Percentiles rank a stretch among this genome's conserved stretches.
Conservation (phyloP, 2,113 vertebrate species). For the Apaloderma vittatum region DNA sequence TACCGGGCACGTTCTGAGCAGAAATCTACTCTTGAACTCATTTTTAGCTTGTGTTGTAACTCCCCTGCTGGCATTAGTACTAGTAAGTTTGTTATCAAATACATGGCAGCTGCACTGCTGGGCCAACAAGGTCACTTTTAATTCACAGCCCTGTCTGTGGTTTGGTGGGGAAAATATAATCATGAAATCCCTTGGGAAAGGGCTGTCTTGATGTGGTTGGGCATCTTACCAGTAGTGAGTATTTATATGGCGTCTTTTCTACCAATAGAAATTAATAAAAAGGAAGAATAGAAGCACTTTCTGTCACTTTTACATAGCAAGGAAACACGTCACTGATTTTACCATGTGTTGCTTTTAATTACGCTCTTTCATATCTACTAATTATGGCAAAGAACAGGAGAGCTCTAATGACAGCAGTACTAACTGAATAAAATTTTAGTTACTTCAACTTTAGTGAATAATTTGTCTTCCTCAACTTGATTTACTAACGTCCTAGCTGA, state of each 20-base stretch:
- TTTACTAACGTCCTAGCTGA: conserved; percentile 69
- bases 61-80: conserved; percentile 33
- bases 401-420: conserved; percentile 1
- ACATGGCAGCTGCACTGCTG: conserved; percentile 18
- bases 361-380: conserved; percentile 43
- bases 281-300: neutral
- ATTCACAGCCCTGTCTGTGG: conserved; percentile 31
- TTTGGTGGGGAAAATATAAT: conserved; percentile 57
- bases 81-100: conserved; percentile 61
- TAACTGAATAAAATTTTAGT: conserved; percentile 68
- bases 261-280: neutral
- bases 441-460: conserved; percentile 51
- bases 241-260: conserved; percentile 21
- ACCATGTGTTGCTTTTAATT: conserved; percentile 19
- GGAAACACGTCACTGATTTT: neutral
- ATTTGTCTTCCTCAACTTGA: conserved; percentile 75
- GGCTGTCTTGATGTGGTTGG: neutral
- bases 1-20: neutral
- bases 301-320: neutral
- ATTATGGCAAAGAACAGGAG: conserved; percentile 53
- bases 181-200: conserved; percentile 58
- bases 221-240: neutral
- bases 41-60: conserved; percentile 17
- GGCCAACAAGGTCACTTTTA: conserved; percentile 51
- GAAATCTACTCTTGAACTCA: neutral